Percentiles rank a stretch among this genome's conserved stretches.
Evolutionary conservation across 23 tunicate genomes (phyloP).

Genomic region (Trididemnum nubilum): DNA sequence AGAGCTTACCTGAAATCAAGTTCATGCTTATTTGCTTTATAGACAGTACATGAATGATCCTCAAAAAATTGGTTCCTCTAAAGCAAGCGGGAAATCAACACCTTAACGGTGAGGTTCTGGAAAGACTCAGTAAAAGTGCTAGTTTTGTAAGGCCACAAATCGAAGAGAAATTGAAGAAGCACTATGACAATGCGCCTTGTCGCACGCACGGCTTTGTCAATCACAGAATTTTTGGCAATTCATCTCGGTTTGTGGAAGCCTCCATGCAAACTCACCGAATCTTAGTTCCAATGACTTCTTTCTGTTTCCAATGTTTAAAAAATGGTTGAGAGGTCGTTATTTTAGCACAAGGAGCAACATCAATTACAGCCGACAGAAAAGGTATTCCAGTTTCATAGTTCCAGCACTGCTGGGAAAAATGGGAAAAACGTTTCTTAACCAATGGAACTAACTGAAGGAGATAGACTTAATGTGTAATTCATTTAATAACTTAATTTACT

Average conservation of each 20-base stretch:
- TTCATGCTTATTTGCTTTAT: not conserved
- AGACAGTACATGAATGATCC: not conserved
- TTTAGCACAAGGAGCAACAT: slow-evolving; percentile 7
- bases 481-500: not conserved
- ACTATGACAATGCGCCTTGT: slow-evolving; percentile 12
- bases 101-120: no score
- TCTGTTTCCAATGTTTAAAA: no score
- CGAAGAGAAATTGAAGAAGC: not conserved
- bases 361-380: slow-evolving; percentile 7
- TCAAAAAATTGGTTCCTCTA: not conserved
- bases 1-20: not conserved
- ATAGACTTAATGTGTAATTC: not conserved
- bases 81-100: not conserved
- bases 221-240: slow-evolving; percentile 15
- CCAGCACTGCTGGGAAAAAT: no score
- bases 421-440: slow-evolving; percentile 11
- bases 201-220: slow-evolving; percentile 20
- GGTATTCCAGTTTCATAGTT: slow-evolving; percentile 13
- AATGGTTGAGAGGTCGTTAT: slow-evolving; percentile 12
- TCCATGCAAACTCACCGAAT: slow-evolving; percentile 17
- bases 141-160: no score
- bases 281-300: not conserved
- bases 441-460: not conserved
- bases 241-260: not conserved
- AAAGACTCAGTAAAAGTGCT: no score